Percentiles rank a stretch among this genome's conserved stretches.
Evolutionary conservation across 2,797 vertebrate species (phyloP).

Genomic region (Parotocinclus haroldoi): DNA sequence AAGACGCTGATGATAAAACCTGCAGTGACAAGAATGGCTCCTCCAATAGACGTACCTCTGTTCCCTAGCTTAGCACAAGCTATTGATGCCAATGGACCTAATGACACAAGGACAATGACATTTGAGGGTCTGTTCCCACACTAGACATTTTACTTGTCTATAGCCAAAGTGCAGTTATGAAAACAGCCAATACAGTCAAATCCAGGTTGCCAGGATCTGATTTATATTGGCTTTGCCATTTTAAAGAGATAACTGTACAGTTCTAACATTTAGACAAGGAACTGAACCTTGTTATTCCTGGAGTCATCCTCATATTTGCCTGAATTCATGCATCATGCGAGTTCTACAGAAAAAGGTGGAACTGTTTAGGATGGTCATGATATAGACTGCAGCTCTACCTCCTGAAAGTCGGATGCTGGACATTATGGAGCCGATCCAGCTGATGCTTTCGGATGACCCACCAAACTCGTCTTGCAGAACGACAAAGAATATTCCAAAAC

Average conservation of each 20-base stretch:
- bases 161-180: not conserved
- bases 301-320: slow-evolving; percentile 27
- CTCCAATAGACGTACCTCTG: slow-evolving; percentile 73
- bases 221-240: slow-evolving; percentile 6
- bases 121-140: not conserved
- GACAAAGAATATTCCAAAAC: slow-evolving; percentile 91
- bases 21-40: slow-evolving; percentile 74
- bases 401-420: slow-evolving; percentile 83
- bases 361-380: slow-evolving; percentile 32
- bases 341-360: slow-evolving; percentile 23
- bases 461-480: slow-evolving; percentile 89
- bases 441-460: slow-evolving; percentile 82
- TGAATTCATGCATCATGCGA: slow-evolving; percentile 25
- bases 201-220: slow-evolving; percentile 24
- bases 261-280: slow-evolving; percentile 32
- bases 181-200: slow-evolving; percentile 6
- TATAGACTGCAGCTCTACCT: slow-evolving; percentile 67
- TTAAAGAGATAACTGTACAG: slow-evolving; percentile 21
- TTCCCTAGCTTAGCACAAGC: slow-evolving; percentile 76
- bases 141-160: no score
- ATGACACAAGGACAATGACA: slow-evolving; percentile 31
- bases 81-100: slow-evolving; percentile 79
- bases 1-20: slow-evolving; percentile 87
- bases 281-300: slow-evolving; percentile 30
- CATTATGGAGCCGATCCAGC: slow-evolving; percentile 95